Conservation (phyloP, 2,797 vertebrate species). For the Poeciliopsis gracilis region DNA sequence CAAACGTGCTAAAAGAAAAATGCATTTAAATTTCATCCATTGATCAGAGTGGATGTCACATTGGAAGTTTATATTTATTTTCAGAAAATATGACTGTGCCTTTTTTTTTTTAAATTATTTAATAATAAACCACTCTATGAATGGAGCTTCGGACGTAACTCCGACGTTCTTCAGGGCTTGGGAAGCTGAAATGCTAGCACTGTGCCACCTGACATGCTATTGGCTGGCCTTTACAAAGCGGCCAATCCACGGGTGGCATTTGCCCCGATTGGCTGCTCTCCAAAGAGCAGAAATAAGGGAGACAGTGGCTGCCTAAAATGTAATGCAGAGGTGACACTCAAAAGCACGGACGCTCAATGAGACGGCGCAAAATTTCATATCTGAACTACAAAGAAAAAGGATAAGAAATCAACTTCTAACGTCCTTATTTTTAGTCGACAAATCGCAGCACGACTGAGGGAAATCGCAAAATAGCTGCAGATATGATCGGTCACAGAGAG, state of each 20-base stretch:
- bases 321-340: neutral
- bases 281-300: neutral
- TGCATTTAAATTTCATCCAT: neutral
- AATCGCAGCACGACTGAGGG: neutral
- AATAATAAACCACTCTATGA: neutral
- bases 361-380: neutral
- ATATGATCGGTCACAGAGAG: neutral
- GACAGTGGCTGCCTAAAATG: neutral
- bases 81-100: neutral
- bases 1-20: neutral
- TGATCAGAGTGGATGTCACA: neutral
- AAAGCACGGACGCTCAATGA: neutral
- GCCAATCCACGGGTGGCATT: neutral
- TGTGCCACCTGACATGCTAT: neutral
- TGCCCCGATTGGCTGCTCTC: neutral
- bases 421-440: neutral
- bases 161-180: neutral
- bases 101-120: neutral
- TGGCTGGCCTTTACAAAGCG: neutral
- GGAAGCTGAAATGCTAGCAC: neutral
- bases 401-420: neutral
- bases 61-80: neutral
- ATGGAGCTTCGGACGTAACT: neutral
- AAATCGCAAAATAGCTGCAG: neutral
- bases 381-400: neutral